Conservation (phyloP, 2,113 vertebrate genomes). For the Orycteropus afer region DNA sequence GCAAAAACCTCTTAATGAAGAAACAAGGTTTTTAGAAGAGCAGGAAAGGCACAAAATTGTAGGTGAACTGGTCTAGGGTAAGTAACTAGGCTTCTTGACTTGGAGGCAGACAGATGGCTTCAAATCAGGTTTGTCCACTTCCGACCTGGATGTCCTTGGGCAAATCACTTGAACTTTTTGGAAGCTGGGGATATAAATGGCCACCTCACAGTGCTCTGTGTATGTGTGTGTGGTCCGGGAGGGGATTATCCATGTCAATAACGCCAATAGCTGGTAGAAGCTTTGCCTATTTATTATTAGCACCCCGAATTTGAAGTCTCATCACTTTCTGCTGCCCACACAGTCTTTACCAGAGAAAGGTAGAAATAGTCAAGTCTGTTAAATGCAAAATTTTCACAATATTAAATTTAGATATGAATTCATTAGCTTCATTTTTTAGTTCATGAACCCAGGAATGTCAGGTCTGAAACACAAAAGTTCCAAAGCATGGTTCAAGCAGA, state of each 20-base stretch:
- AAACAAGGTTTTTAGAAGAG: background rate
- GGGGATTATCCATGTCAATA: background rate
- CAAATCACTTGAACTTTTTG: background rate
- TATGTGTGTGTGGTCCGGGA: no score
- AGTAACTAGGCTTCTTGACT: background rate
- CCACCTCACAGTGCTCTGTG: background rate
- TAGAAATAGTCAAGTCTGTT: background rate
- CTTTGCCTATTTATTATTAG: background rate
- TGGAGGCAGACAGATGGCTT: slow-evolving; percentile 1
- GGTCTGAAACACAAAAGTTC: background rate
- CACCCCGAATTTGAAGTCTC: background rate
- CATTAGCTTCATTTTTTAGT: background rate
- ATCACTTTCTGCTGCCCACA: background rate
- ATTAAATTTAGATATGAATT: background rate
- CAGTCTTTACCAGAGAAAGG: slow-evolving; percentile 14
- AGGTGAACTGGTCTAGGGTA: background rate
- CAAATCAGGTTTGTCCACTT: background rate
- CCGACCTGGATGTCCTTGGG: background rate
- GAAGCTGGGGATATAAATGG: background rate
- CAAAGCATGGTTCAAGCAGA: accelerated
- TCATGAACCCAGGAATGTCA: background rate
- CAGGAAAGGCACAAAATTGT: background rate
- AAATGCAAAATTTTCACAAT: background rate
- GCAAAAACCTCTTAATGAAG: background rate
- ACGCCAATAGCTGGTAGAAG: background rate